These are phyloP conservation scores for Monoplex corrugatus DNA, from an alignment of 2,888 invertebrate species.

Conservation along the genomic window DNA sequence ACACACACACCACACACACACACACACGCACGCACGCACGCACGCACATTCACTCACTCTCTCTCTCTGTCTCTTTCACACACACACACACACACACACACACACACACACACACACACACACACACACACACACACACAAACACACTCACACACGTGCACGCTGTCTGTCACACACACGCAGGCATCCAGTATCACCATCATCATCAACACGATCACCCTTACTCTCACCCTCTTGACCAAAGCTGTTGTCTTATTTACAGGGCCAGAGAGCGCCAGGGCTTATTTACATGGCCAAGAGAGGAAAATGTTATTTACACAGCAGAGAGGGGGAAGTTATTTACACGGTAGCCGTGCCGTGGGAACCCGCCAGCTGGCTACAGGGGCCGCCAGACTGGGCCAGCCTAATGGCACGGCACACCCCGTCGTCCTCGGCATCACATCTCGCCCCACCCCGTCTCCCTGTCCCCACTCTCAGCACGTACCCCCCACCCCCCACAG, in stretches of 20 bases:
- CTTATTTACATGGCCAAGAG: neutral
- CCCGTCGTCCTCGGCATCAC: too few relatives aligned
- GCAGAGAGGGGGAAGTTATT: neutral
- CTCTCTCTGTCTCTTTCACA: conserved; percentile 6
- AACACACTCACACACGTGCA: too few relatives aligned
- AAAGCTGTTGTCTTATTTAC: neutral
- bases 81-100: too few relatives aligned
- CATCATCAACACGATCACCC: neutral
- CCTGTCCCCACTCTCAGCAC: too few relatives aligned
- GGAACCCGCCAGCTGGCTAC: neutral
- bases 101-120: too few relatives aligned
- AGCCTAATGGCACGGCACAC: neutral
- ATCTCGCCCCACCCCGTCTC: neutral
- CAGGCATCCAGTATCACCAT: neutral
- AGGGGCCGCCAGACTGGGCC: neutral
- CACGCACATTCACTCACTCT: neutral
- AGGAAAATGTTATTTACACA: neutral
- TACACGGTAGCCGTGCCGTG: conserved; percentile 3
- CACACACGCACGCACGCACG: too few relatives aligned
- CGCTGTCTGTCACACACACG: conserved; percentile 1
- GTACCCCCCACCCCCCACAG: neutral
- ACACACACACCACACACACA: too few relatives aligned
- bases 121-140: too few relatives aligned
- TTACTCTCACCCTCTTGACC: conserved; percentile 7
- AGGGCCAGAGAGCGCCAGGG: too few relatives aligned